Evolutionary conservation across 2,113 vertebrate species (phyloP).

Genomic region (Corythornis madagascariensis): DNA sequence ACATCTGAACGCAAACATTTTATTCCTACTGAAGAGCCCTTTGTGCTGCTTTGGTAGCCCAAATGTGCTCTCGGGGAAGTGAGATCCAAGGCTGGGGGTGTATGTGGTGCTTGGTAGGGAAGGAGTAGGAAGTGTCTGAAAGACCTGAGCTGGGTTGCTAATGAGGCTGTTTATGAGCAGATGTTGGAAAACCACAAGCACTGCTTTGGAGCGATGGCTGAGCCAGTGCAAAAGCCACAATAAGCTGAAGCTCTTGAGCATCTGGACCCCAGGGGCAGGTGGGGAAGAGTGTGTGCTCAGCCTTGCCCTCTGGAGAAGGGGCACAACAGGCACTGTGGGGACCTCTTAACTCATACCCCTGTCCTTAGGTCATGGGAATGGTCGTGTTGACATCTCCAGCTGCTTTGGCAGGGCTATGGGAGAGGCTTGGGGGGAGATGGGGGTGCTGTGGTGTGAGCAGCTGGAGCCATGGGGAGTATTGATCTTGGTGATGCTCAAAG

Average conservation of each 20-base stretch:
- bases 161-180: neutral
- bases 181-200: constrained; percentile 23
- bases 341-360: neutral
- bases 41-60: neutral
- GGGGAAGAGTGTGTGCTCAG: neutral
- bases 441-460: neutral
- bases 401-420: neutral
- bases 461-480: neutral
- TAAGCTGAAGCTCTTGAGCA: neutral
- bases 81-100: neutral
- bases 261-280: fast-evolving
- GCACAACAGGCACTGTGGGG: fast-evolving
- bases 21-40: neutral
- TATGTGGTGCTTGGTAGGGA: neutral
- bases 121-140: constrained; percentile 25
- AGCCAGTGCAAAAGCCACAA: fast-evolving
- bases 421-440: neutral
- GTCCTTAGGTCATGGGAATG: neutral
- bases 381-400: neutral
- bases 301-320: neutral
- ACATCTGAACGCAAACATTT: neutral
- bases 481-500: fast-evolving
- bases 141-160: constrained; percentile 32
- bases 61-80: neutral
- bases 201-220: neutral